These are phyloP conservation scores for Drosophila bipectinata DNA, from an alignment of 1,140 invertebrate species.

Conservation along the genomic window DNA sequence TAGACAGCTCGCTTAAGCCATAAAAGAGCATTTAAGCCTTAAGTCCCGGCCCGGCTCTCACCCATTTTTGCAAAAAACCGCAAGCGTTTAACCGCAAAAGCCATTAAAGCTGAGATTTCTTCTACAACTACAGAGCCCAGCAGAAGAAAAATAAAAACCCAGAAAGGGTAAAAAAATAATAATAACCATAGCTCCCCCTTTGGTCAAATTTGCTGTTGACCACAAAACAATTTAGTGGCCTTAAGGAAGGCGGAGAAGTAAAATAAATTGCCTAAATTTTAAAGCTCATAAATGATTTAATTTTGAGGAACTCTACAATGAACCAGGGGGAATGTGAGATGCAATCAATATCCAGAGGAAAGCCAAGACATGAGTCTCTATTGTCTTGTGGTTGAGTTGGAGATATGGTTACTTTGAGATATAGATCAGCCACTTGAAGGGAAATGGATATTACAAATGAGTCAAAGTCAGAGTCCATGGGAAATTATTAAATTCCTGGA, in stretches of 20 bases:
- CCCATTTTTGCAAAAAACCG: constrained; percentile 43
- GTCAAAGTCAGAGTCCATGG: neutral
- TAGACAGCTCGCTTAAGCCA: constrained; percentile 50
- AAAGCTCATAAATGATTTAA: constrained; percentile 50
- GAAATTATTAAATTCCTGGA: neutral
- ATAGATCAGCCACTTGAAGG: constrained; percentile 11
- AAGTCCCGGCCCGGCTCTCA: constrained; percentile 40
- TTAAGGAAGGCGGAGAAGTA: constrained; percentile 6
- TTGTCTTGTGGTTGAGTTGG: constrained; percentile 30
- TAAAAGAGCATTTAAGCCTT: constrained; percentile 72
- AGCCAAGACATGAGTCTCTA: constrained; percentile 17
- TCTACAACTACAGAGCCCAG: constrained; percentile 19
- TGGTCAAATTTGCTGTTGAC: constrained; percentile 54
- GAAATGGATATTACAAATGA: constrained; percentile 24
- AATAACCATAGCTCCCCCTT: constrained; percentile 35
- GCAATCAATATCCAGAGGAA: constrained; percentile 31
- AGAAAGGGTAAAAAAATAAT: constrained; percentile 11
- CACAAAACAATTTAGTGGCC: constrained; percentile 68
- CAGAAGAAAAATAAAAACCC: neutral
- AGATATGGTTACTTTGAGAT: constrained; percentile 18
- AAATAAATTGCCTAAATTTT: constrained; percentile 48
- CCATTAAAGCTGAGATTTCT: constrained; percentile 69
- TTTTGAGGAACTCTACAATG: constrained; percentile 25
- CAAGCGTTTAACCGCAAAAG: constrained; percentile 63
- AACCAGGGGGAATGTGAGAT: constrained; percentile 20